Percentiles rank a stretch among this genome's conserved stretches.
Conservation (phyloP, 2,113 vertebrate species). For the Trogon melanurus region DNA sequence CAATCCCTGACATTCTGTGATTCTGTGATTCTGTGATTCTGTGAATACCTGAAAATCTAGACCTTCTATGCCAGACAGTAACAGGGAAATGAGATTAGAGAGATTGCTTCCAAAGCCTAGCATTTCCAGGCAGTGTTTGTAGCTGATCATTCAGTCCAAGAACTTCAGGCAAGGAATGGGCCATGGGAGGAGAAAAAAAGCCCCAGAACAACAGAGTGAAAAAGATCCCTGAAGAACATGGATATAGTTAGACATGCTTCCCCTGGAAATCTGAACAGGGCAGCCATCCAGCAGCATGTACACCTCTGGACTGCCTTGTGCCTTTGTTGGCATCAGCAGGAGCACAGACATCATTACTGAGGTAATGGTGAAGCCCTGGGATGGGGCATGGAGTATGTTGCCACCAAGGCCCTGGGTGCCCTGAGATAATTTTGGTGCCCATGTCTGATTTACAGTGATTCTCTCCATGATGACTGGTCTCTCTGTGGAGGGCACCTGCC, state of each 20-base stretch:
- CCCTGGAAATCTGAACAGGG: neutral
- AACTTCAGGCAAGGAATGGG: neutral
- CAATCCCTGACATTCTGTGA: no score
- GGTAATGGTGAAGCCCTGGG: neutral
- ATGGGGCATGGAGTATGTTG: neutral
- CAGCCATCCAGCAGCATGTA: neutral
- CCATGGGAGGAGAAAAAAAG: neutral
- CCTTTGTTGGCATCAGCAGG: neutral
- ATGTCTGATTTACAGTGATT: neutral
- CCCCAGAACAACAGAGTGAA: neutral
- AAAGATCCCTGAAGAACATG: neutral
- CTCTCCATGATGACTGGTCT: neutral
- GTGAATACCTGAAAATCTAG: neutral
- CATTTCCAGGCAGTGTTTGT: neutral
- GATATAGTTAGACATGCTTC: neutral
- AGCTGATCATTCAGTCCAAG: neutral
- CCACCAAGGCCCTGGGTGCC: neutral
- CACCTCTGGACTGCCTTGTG: neutral
- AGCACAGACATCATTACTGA: neutral
- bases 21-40: no score
- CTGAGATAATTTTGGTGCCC: neutral
- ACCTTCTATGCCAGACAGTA: neutral
- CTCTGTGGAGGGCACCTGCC: fast-evolving
- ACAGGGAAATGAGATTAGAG: neutral
- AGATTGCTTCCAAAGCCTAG: neutral